Percentiles rank a stretch among this genome's conserved stretches.
Conservation (phyloP, 2,888 invertebrate species). For the Alsophila aescularia region DNA sequence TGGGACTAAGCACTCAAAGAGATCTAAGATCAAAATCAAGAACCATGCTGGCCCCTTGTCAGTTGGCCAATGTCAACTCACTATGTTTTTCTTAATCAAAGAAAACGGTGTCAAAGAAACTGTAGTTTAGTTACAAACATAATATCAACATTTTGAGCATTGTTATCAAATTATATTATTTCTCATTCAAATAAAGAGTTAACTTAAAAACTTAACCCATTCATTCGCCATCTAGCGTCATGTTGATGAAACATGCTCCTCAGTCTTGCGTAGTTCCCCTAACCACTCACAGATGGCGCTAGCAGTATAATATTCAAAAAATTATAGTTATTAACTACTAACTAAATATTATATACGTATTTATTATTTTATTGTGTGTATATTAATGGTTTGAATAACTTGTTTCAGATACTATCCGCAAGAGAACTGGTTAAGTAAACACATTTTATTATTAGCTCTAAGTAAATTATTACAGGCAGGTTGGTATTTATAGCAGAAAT, state of each 20-base stretch:
- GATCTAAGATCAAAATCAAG: too few relatives aligned
- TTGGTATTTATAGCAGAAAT: too few relatives aligned
- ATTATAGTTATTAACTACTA: background rate
- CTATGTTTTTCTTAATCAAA: too few relatives aligned
- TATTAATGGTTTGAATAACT: slow-evolving; percentile 65
- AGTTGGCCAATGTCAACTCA: too few relatives aligned
- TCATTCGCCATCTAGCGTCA: slow-evolving; percentile 6
- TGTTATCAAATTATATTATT: background rate
- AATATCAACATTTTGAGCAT: too few relatives aligned
- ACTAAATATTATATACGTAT: background rate
- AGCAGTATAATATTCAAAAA: slow-evolving; percentile 24
- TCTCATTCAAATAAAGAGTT: background rate
- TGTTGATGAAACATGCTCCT: background rate
- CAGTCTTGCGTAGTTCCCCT: background rate
- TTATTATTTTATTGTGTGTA: slow-evolving; percentile 13
- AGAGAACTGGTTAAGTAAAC: slow-evolving; percentile 76
- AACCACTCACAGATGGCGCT: slow-evolving; percentile 58
- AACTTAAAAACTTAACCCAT: background rate
- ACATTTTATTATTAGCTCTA: background rate
- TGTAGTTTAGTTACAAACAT: too few relatives aligned
- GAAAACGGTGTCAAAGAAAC: too few relatives aligned
- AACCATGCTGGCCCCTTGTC: too few relatives aligned
- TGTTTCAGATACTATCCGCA: slow-evolving; percentile 84
- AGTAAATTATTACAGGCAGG: too few relatives aligned
- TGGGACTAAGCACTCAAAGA: too few relatives aligned